Percentiles rank a stretch among this genome's conserved stretches.
phyloP scores from a whole-genome alignment of 1,140 invertebrate genomes.

The Maconellicoccus hirsutus region DNA sequence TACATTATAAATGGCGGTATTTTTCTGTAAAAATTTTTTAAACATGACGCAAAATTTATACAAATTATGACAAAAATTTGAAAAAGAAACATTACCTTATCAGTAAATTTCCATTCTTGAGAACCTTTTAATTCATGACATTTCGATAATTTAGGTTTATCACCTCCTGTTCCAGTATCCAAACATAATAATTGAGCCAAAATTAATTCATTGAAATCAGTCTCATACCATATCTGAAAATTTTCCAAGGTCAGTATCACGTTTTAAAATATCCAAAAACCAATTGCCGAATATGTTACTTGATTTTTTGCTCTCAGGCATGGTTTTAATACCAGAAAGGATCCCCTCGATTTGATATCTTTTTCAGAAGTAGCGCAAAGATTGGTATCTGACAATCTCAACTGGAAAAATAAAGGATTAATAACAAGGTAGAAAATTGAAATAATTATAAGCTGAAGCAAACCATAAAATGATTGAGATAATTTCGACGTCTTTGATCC shows the following conservation, averaged over 20 bases:
- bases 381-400: slow-evolving; percentile 53
- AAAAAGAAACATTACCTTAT: slow-evolving; percentile 37
- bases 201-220: slow-evolving; percentile 70
- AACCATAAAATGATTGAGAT: slow-evolving; percentile 50
- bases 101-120: slow-evolving; percentile 77
- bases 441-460: not conserved
- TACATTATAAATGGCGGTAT: slow-evolving; percentile 69
- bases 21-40: slow-evolving; percentile 42
- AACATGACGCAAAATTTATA: slow-evolving; percentile 22
- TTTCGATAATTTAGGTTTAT: slow-evolving; percentile 59
- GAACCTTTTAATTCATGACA: slow-evolving; percentile 83
- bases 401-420: slow-evolving; percentile 35
- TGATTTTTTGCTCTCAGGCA: slow-evolving; percentile 59
- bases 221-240: slow-evolving; percentile 71
- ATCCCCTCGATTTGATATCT: slow-evolving; percentile 65
- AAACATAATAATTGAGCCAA: slow-evolving; percentile 73
- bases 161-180: slow-evolving; percentile 47
- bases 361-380: slow-evolving; percentile 68
- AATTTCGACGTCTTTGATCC: slow-evolving; percentile 64
- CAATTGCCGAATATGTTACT: slow-evolving; percentile 35
- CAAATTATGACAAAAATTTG: not conserved
- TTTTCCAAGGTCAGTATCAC: slow-evolving; percentile 19
- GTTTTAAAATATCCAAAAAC: slow-evolving; percentile 24
- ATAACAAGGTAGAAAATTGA: not conserved
- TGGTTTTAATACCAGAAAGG: slow-evolving; percentile 51